phyloP scores from a whole-genome alignment of 2,888 invertebrate genomes.

The Busseola fusca region DNA sequence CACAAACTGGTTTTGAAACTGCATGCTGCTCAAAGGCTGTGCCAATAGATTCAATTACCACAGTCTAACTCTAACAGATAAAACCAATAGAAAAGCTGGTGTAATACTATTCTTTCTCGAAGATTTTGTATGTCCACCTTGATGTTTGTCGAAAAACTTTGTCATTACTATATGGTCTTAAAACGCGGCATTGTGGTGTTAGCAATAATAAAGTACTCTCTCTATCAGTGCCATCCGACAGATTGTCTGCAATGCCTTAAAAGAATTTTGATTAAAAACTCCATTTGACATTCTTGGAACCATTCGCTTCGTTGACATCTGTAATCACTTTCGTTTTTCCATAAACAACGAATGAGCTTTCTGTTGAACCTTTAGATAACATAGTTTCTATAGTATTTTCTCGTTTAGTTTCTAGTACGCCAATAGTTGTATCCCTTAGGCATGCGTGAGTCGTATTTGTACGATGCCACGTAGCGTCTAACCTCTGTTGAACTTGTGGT shows the following conservation, averaged over 20 bases:
- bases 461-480: conserved; percentile 37
- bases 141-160: neutral
- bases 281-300: conserved; percentile 40
- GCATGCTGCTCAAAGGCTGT: conserved; percentile 32
- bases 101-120: neutral
- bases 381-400: conserved; percentile 16
- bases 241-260: conserved; percentile 20
- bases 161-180: neutral
- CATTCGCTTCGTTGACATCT: conserved; percentile 43
- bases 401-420: conserved; percentile 21
- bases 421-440: conserved; percentile 36
- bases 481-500: conserved; percentile 46
- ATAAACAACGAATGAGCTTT: conserved; percentile 13
- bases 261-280: conserved; percentile 49
- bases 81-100: conserved; percentile 24
- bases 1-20: conserved; percentile 49
- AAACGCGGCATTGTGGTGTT: neutral
- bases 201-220: conserved; percentile 11
- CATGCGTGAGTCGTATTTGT: conserved; percentile 42
- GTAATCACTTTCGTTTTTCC: conserved; percentile 41
- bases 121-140: neutral
- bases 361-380: neutral
- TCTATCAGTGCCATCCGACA: conserved; percentile 6
- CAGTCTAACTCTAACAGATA: neutral
- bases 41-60: conserved; percentile 37